Evolutionary conservation across 1,140 invertebrate genomes (phyloP).

Genomic region (Drosophila littoralis): DNA sequence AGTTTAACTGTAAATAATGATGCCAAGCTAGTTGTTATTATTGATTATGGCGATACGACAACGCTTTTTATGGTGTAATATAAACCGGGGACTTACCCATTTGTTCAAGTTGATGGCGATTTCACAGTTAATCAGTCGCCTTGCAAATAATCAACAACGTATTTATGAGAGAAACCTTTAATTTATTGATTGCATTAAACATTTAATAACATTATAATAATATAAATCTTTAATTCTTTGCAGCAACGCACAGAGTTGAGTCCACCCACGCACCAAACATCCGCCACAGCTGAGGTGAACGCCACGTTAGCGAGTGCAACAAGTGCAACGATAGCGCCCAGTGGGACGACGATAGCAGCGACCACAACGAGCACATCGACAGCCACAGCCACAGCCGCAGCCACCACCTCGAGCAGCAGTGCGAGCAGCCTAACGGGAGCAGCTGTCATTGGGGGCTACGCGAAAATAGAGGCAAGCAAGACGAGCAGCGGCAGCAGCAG

Average conservation of each 20-base stretch:
- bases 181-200: no score
- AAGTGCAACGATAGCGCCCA: slow-evolving; percentile 57
- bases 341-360: slow-evolving; percentile 51
- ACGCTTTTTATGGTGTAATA: no score
- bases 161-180: no score
- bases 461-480: slow-evolving; percentile 54
- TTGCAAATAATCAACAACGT: no score
- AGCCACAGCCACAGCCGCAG: slow-evolving; percentile 2
- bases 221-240: slow-evolving; percentile 21
- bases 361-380: slow-evolving; percentile 32
- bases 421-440: slow-evolving; percentile 20
- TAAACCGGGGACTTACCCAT: no score
- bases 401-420: slow-evolving; percentile 46
- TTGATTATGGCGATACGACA: no score
- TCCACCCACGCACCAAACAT: slow-evolving; percentile 79
- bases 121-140: no score
- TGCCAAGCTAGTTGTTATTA: no score
- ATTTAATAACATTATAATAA: slow-evolving; percentile 1
- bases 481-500: slow-evolving; percentile 45
- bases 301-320: slow-evolving; percentile 50
- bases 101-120: no score
- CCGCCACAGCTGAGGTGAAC: slow-evolving; percentile 73
- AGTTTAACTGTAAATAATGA: no score
- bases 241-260: slow-evolving; percentile 83
- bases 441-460: slow-evolving; percentile 29